phyloP scores from a whole-genome alignment of 1,140 invertebrate species.

The Drosophila pandora region DNA sequence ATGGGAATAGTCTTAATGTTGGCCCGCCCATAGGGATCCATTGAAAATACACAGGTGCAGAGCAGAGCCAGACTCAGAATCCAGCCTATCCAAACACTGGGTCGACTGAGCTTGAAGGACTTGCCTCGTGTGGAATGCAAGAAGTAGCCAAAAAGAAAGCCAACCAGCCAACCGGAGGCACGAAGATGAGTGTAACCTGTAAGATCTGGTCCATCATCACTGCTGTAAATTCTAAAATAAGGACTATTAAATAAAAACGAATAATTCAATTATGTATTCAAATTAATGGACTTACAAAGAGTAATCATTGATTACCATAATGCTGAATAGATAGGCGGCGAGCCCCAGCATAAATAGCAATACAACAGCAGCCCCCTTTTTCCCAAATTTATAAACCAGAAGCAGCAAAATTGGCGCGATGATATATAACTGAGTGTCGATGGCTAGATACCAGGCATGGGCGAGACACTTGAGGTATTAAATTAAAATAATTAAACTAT shows the following conservation, averaged over 20 bases:
- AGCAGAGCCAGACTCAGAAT: slow-evolving; percentile 61
- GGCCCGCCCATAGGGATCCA: slow-evolving; percentile 68
- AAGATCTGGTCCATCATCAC: slow-evolving; percentile 16
- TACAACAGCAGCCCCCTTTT: slow-evolving; percentile 40
- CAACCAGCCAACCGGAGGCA: slow-evolving; percentile 67
- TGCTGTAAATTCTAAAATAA: slow-evolving; percentile 1
- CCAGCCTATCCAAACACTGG: slow-evolving; percentile 61
- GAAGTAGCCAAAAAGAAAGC: slow-evolving; percentile 68
- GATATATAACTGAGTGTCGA: slow-evolving; percentile 93
- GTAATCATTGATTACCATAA: slow-evolving; percentile 55
- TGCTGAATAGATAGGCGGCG: slow-evolving; percentile 46
- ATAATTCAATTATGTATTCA: background rate
- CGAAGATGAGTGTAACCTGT: slow-evolving; percentile 49
- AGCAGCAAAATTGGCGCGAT: slow-evolving; percentile 90
- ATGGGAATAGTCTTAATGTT: slow-evolving; percentile 48
- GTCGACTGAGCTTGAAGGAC: slow-evolving; percentile 25
- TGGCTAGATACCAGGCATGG: slow-evolving; percentile 94
- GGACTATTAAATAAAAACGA: background rate
- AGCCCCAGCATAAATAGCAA: slow-evolving; percentile 36
- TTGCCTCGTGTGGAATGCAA: slow-evolving; percentile 54
- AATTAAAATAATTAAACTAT: background rate
- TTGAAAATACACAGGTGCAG: slow-evolving; percentile 65
- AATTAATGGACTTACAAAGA: slow-evolving; percentile 28
- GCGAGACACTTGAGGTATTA: slow-evolving; percentile 89
- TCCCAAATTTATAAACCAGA: slow-evolving; percentile 86